A percentile compares a stretch with the other conserved stretches of the same genome.
Evolutionary conservation across 2,797 vertebrate genomes (phyloP).

Genomic region (Diglossa cyanea): DNA sequence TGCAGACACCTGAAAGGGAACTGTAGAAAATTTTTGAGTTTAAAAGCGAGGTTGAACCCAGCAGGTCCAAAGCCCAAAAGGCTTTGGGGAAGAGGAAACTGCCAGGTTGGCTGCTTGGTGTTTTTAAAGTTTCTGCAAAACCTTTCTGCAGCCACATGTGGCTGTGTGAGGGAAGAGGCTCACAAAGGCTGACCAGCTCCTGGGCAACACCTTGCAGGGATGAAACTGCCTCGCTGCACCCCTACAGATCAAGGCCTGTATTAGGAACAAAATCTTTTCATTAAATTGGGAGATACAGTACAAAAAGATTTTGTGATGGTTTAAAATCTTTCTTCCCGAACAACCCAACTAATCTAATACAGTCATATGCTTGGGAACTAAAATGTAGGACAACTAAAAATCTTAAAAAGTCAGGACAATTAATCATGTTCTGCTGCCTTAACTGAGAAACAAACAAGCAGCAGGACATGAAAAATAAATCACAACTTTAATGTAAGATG

Average conservation of each 20-base stretch:
- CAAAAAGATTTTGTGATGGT: not conserved
- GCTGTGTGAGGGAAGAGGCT: not conserved
- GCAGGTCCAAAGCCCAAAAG: not conserved
- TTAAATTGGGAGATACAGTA: not conserved
- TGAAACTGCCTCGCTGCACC: not conserved
- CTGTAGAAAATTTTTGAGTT: rapidly evolving
- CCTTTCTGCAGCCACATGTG: not conserved
- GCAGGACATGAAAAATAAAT: conserved; percentile 7
- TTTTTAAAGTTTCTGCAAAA: not conserved
- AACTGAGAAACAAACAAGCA: not conserved
- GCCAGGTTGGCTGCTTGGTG: not conserved
- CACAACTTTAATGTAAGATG: not conserved
- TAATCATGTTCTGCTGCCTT: not conserved
- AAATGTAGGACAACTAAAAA: not conserved
- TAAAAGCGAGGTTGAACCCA: not conserved
- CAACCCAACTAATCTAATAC: not conserved
- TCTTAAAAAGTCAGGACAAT: not conserved
- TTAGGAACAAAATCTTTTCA: not conserved
- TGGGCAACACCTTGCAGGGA: not conserved
- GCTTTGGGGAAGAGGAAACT: not conserved
- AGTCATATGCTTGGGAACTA: not conserved
- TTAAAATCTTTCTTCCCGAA: not conserved
- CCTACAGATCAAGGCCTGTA: not conserved
- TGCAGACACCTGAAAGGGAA: not conserved
- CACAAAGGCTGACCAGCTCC: not conserved